These are phyloP conservation scores for Hiodon alosoides DNA, from an alignment of 2,113 vertebrate species.

Conservation along the genomic window DNA sequence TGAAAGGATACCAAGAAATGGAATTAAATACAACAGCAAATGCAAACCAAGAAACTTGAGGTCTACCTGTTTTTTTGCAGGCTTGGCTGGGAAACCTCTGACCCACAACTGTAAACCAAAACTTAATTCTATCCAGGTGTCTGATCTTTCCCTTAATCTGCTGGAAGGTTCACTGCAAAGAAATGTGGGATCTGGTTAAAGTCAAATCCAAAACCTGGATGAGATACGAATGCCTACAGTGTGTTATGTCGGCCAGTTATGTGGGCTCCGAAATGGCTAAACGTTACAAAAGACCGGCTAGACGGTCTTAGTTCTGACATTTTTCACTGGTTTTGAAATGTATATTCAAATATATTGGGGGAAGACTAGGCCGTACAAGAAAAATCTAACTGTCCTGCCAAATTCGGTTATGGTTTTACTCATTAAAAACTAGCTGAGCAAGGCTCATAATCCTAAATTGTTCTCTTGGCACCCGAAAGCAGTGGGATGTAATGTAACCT, in stretches of 20 bases:
- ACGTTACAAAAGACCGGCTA: neutral
- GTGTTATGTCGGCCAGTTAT: slow-evolving; percentile 8
- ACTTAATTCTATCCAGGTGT: slow-evolving; percentile 23
- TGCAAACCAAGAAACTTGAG: slow-evolving; percentile 1
- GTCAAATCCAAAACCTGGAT: slow-evolving; percentile 13
- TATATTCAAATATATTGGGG: neutral
- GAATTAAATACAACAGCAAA: neutral
- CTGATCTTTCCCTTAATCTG: slow-evolving; percentile 8
- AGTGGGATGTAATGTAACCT: slow-evolving; percentile 1
- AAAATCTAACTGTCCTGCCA: slow-evolving; percentile 2
- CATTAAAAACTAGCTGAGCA: neutral
- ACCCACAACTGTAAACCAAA: neutral
- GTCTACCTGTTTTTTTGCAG: neutral
- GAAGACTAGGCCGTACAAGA: neutral
- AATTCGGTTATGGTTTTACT: slow-evolving; percentile 13
- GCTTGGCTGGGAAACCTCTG: neutral
- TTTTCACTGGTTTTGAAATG: neutral
- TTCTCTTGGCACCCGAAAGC: neutral
- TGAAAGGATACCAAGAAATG: slow-evolving; percentile 14
- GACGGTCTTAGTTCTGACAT: neutral
- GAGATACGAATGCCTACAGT: slow-evolving; percentile 10
- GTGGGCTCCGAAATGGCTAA: neutral
- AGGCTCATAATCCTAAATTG: neutral
- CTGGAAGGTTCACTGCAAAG: neutral
- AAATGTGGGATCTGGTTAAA: slow-evolving; percentile 1